Evolutionary conservation across 2,888 invertebrate genomes (phyloP).

Genomic region (Harpalus rubripes): DNA sequence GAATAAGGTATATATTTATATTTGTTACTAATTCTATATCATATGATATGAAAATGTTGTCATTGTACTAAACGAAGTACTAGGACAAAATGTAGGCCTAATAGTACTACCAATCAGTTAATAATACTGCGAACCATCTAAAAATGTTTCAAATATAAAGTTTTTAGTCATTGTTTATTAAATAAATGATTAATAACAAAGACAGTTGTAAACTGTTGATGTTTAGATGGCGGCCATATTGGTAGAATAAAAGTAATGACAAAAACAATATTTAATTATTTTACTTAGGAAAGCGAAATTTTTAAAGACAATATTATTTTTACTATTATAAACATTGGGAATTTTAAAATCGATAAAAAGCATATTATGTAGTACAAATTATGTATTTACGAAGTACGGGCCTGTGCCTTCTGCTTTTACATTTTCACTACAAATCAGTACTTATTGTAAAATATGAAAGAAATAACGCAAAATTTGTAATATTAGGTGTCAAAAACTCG

Average conservation of each 20-base stretch:
- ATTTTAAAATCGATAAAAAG: background rate
- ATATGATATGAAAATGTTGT: too few species aligned
- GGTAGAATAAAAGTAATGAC: conserved; percentile 5
- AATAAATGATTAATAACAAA: too few species aligned
- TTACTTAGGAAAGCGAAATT: background rate
- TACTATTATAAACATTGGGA: background rate
- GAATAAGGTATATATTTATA: background rate
- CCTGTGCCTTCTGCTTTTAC: background rate
- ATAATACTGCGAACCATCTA: too few species aligned
- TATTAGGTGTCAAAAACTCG: background rate
- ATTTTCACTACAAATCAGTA: background rate
- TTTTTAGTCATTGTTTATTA: too few species aligned
- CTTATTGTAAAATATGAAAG: conserved; percentile 2
- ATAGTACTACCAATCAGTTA: too few species aligned
- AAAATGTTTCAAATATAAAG: too few species aligned
- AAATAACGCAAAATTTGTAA: background rate
- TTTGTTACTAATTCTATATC: too few species aligned
- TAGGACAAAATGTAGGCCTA: too few species aligned
- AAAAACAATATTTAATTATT: background rate
- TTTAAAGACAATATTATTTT: background rate
- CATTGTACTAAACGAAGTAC: too few species aligned
- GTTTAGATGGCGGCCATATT: conserved; percentile 29
- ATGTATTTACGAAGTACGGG: conserved; percentile 7
- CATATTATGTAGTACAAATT: background rate
- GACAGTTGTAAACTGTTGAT: background rate